Evolutionary conservation across 2,888 invertebrate genomes (phyloP).

Genomic region (Laspeyria flexula): DNA sequence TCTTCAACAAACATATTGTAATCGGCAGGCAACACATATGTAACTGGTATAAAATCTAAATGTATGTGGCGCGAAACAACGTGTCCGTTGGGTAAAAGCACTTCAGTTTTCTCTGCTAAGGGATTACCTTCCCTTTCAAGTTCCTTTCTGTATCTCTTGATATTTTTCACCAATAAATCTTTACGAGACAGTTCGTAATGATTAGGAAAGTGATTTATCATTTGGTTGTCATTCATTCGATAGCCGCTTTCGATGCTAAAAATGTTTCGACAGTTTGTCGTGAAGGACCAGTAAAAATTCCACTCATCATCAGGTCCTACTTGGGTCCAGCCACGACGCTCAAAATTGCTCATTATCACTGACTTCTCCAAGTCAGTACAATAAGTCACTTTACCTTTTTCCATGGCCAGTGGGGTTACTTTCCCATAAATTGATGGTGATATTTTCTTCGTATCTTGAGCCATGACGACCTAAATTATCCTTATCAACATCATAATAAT

Average conservation of each 20-base stretch:
- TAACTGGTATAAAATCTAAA: slow-evolving; percentile 97
- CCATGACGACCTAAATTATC: slow-evolving; percentile 35
- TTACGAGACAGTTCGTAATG: slow-evolving; percentile 97
- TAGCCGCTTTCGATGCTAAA: slow-evolving; percentile 97
- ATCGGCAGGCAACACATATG: slow-evolving; percentile 97
- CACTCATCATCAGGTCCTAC: slow-evolving; percentile 96
- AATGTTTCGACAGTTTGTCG: slow-evolving; percentile 95
- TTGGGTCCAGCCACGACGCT: slow-evolving; percentile 95
- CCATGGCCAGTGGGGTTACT: slow-evolving; percentile 41
- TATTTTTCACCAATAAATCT: slow-evolving; percentile 97
- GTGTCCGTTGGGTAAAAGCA: slow-evolving; percentile 86
- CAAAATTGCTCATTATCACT: slow-evolving; percentile 96
- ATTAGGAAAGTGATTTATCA: slow-evolving; percentile 98
- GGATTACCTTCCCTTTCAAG: slow-evolving; percentile 95
- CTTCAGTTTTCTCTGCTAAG: slow-evolving; percentile 90
- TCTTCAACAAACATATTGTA: slow-evolving; percentile 99
- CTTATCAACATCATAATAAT: slow-evolving; percentile 35
- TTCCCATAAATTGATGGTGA: slow-evolving; percentile 47
- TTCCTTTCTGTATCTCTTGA: slow-evolving; percentile 96
- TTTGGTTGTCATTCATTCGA: slow-evolving; percentile 96
- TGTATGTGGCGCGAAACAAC: slow-evolving; percentile 90
- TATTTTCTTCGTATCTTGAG: slow-evolving; percentile 52
- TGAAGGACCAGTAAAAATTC: slow-evolving; percentile 98
- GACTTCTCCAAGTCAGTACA: slow-evolving; percentile 98
- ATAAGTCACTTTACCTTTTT: slow-evolving; percentile 65